These are phyloP conservation scores for Falco cherrug DNA, from an alignment of 2,797 vertebrate species.

Conservation along the genomic window DNA sequence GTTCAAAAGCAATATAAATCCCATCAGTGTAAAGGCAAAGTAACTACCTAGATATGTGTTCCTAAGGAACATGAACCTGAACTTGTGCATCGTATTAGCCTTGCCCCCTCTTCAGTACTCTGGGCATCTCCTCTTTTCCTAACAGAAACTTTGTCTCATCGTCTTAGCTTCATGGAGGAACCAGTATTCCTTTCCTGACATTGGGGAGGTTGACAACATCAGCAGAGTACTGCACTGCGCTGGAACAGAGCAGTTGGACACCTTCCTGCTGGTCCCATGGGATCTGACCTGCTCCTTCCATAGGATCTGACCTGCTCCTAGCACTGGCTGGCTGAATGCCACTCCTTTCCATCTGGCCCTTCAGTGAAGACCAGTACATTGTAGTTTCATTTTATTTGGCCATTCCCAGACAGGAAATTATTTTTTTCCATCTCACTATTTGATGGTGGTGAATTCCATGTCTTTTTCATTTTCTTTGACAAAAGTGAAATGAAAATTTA, in stretches of 20 bases:
- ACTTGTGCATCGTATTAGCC: accelerated
- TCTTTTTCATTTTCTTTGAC: background rate
- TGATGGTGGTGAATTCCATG: background rate
- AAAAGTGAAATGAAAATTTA: background rate
- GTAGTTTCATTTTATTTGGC: background rate
- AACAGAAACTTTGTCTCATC: background rate
- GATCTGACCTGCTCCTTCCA: too few relatives aligned
- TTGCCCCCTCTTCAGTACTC: background rate
- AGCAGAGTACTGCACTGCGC: background rate
- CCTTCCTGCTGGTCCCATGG: background rate
- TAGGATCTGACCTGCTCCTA: background rate
- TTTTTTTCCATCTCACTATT: background rate
- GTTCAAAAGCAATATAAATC: background rate
- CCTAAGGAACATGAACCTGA: background rate
- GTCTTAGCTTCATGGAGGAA: background rate
- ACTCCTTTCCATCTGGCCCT: background rate
- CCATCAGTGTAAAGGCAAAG: background rate
- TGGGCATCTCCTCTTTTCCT: background rate
- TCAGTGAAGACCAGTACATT: background rate
- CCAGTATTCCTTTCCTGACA: background rate
- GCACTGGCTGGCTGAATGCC: background rate
- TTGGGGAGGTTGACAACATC: background rate
- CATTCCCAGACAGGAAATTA: background rate
- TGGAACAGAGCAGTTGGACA: background rate
- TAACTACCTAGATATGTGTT: background rate